phyloP scores from a whole-genome alignment of 2,888 invertebrate species.

The Mythimna lalbum region DNA sequence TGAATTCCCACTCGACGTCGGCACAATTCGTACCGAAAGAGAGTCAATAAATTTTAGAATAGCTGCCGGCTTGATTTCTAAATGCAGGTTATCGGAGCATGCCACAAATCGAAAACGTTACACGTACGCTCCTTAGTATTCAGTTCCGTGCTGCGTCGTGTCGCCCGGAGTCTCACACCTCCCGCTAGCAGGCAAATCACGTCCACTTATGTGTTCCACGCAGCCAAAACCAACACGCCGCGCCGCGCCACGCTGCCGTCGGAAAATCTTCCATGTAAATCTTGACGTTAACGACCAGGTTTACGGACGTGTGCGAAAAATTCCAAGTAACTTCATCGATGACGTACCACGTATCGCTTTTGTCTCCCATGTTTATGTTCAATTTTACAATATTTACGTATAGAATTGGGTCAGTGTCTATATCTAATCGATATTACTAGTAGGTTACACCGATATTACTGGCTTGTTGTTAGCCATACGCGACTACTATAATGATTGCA shows the following conservation, averaged over 20 bases:
- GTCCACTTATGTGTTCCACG: slow-evolving; percentile 89
- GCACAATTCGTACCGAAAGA: slow-evolving; percentile 82
- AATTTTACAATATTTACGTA: slow-evolving; percentile 30
- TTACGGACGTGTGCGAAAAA: slow-evolving; percentile 85
- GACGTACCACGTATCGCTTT: slow-evolving; percentile 57
- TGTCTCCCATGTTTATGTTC: slow-evolving; percentile 44
- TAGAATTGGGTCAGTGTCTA: slow-evolving; percentile 31
- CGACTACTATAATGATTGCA: slow-evolving; percentile 22
- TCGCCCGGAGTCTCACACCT: slow-evolving; percentile 84
- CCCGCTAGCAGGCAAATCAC: slow-evolving; percentile 85
- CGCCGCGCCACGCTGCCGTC: slow-evolving; percentile 78
- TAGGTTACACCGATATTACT: slow-evolving; percentile 13
- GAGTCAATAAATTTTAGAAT: slow-evolving; percentile 88
- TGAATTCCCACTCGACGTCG: slow-evolving; percentile 75
- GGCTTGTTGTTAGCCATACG: slow-evolving; percentile 17
- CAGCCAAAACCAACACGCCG: slow-evolving; percentile 87
- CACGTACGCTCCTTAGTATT: slow-evolving; percentile 88
- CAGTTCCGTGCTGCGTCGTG: slow-evolving; percentile 79
- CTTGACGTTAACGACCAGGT: slow-evolving; percentile 88
- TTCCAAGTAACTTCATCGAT: slow-evolving; percentile 74
- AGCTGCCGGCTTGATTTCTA: slow-evolving; percentile 87
- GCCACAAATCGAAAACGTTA: slow-evolving; percentile 88
- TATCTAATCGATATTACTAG: slow-evolving; percentile 18
- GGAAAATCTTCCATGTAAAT: slow-evolving; percentile 90
- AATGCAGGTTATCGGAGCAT: slow-evolving; percentile 90